Percentiles rank a stretch among this genome's conserved stretches.
These are phyloP conservation scores for Chloropsis hardwickii DNA, from an alignment of 2,113 vertebrate species.

Conservation along the genomic window DNA sequence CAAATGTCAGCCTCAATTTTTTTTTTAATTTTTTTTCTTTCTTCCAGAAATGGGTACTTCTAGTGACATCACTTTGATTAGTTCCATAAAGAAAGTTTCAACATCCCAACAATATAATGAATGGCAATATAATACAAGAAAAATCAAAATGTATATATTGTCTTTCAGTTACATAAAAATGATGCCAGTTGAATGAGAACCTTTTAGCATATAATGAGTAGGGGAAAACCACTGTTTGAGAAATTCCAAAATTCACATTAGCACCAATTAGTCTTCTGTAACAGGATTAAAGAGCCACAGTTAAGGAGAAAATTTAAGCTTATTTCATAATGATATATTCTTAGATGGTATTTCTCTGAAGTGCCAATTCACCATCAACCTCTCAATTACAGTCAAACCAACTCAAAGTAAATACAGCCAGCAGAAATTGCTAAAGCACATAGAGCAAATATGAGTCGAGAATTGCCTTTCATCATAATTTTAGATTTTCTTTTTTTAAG, in stretches of 20 bases:
- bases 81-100: not conserved
- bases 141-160: not conserved
- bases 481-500: not conserved
- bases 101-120: not conserved
- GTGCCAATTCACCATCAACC: not conserved
- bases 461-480: not conserved
- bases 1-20: not conserved
- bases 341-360: not conserved
- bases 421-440: not conserved
- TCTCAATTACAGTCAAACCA: not conserved
- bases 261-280: conserved; percentile 9
- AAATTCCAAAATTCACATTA: not conserved
- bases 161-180: not conserved
- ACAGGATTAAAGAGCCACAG: not conserved
- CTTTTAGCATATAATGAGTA: not conserved
- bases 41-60: not conserved
- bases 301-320: not conserved
- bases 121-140: not conserved
- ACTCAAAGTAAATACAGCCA: not conserved
- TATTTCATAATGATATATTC: conserved; percentile 23
- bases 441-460: not conserved
- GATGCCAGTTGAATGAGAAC: not conserved
- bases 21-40: not conserved
- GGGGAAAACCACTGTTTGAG: not conserved
- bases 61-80: not conserved